Evolutionary conservation across 2,113 vertebrate genomes (phyloP).

Genomic region (Stictonetta naevosa): DNA sequence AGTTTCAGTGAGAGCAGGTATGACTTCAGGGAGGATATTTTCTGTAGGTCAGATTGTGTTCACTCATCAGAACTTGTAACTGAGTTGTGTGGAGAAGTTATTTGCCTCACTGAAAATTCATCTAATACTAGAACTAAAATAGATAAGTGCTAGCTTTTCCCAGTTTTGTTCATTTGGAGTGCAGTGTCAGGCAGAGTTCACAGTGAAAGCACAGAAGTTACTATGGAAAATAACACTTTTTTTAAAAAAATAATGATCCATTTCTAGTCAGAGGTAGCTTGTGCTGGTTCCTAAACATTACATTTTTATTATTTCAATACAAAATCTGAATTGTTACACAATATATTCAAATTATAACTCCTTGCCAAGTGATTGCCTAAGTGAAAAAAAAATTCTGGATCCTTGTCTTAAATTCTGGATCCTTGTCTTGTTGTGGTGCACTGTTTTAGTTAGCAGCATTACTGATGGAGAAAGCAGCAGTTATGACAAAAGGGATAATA

Average conservation of each 20-base stretch:
- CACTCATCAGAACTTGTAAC: conserved; percentile 12
- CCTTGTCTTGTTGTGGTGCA: background rate
- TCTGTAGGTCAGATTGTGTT: conserved; percentile 16
- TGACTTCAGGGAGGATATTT: background rate
- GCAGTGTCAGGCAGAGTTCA: background rate
- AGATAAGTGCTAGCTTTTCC: background rate
- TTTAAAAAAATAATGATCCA: background rate
- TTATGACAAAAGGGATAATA: conserved; percentile 42
- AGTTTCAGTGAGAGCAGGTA: background rate
- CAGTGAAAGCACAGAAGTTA: background rate
- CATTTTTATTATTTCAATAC: background rate
- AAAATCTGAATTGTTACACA: background rate
- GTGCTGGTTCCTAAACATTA: background rate
- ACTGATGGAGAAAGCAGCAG: conserved; percentile 57
- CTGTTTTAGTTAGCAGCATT: conserved; percentile 22
- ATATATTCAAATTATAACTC: background rate
- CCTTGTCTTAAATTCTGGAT: background rate
- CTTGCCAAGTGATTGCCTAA: background rate
- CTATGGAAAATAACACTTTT: background rate
- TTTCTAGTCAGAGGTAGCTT: background rate
- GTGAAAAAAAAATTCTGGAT: background rate
- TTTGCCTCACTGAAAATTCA: background rate
- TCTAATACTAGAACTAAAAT: background rate
- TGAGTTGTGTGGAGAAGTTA: background rate
- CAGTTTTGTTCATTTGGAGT: background rate